Conservation (phyloP, 2,797 vertebrate species). For the Anomalospiza imberbis region DNA sequence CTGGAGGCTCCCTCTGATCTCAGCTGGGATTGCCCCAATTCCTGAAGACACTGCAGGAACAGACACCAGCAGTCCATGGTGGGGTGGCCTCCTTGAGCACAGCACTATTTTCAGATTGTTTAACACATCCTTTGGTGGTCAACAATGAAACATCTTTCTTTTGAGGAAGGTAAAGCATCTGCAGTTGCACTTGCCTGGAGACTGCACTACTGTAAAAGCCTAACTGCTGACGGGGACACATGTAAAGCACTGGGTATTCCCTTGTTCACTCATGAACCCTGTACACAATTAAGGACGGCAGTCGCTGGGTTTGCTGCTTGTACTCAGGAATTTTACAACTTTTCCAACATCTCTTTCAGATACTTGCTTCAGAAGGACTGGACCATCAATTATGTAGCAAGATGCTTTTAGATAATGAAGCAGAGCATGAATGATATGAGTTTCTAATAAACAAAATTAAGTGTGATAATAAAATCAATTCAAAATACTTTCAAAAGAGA, state of each 20-base stretch:
- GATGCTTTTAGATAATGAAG: neutral
- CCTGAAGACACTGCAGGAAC: conserved; percentile 6
- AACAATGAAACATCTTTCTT: neutral
- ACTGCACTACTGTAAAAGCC: neutral
- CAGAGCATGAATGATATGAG: neutral
- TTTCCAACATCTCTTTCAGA: neutral
- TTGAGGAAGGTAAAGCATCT: neutral
- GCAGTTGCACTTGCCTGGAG: neutral
- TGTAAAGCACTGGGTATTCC: neutral
- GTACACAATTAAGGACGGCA: neutral
- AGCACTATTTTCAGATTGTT: neutral
- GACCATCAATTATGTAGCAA: neutral
- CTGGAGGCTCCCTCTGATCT: conserved; percentile 34
- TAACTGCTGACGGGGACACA: neutral
- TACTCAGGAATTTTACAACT: neutral
- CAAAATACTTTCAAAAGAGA: neutral
- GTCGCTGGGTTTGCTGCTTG: neutral
- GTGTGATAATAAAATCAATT: neutral
- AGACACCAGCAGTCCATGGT: neutral
- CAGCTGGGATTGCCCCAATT: conserved; percentile 10
- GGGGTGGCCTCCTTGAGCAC: neutral
- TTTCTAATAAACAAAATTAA: neutral
- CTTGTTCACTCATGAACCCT: neutral
- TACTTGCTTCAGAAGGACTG: neutral
- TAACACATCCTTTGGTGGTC: neutral